Conservation (phyloP, 2,888 invertebrate species). For the Vanessa cardui region DNA sequence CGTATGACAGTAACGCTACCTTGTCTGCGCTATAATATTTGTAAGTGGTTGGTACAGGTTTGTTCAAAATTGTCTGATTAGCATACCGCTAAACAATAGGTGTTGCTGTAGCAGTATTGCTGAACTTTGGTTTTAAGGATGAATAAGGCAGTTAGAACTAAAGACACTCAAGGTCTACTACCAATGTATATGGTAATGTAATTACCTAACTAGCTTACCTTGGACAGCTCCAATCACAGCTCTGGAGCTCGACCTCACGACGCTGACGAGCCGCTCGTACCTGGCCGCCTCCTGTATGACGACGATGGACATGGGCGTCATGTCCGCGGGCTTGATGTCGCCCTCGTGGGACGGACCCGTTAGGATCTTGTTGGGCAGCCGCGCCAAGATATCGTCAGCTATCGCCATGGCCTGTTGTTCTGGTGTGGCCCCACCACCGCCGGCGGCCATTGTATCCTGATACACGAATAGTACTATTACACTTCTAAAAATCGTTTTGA, state of each 20-base stretch:
- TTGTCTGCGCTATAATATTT: too few relatives aligned
- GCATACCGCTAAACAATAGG: too few relatives aligned
- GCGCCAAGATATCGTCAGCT: slow-evolving; percentile 89
- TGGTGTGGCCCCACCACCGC: slow-evolving; percentile 85
- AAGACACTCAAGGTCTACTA: too few relatives aligned
- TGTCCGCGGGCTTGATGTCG: slow-evolving; percentile 89
- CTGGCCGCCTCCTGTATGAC: slow-evolving; percentile 93
- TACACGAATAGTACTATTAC: too few relatives aligned
- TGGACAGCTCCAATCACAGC: slow-evolving; percentile 94
- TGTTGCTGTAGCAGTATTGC: too few relatives aligned
- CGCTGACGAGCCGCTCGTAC: slow-evolving; percentile 88
- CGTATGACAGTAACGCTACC: too few relatives aligned
- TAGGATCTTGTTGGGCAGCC: slow-evolving; percentile 87
- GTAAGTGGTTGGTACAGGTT: too few relatives aligned
- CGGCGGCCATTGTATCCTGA: slow-evolving; percentile 85
- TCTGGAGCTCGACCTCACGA: slow-evolving; percentile 88
- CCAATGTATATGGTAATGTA: too few relatives aligned
- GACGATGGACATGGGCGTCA: slow-evolving; percentile 97
- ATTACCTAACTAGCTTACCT: slow-evolving; percentile 83
- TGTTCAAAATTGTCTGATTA: too few relatives aligned
- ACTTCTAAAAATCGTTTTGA: too few relatives aligned
- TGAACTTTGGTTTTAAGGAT: too few relatives aligned
- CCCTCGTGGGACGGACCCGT: slow-evolving; percentile 85
- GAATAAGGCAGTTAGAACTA: not conserved
- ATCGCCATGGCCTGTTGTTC: slow-evolving; percentile 92